A percentile compares a stretch with the other conserved stretches of the same genome.
Evolutionary conservation across 1,140 invertebrate genomes (phyloP).

Genomic region (Apis mellifera): Amel_HAv3.1 CM009937.2:13653501-13654000

Average conservation of each 20-base stretch:
- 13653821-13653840: neutral
- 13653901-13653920: too few relatives aligned
- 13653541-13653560: constrained; percentile 47
- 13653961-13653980: neutral
- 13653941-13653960: neutral
- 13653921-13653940: neutral
- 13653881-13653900: neutral
- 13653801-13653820: neutral
- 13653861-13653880: neutral
- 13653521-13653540: constrained; percentile 67
- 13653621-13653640: constrained; percentile 73
- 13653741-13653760: neutral
- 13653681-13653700: constrained; percentile 1
- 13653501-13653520: constrained; percentile 59
- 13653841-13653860: neutral
- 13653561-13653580: constrained; percentile 70
- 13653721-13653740: neutral
- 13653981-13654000: neutral
- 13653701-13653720: neutral
- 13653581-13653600: constrained; percentile 80
- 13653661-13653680: constrained; percentile 40
- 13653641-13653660: constrained; percentile 73
- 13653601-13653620: constrained; percentile 74
- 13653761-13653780: constrained; percentile 17
- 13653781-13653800: neutral